Base-by-base conservation (phyloP, 2,113 vertebrate species). In the Strix uralensis region DNA sequence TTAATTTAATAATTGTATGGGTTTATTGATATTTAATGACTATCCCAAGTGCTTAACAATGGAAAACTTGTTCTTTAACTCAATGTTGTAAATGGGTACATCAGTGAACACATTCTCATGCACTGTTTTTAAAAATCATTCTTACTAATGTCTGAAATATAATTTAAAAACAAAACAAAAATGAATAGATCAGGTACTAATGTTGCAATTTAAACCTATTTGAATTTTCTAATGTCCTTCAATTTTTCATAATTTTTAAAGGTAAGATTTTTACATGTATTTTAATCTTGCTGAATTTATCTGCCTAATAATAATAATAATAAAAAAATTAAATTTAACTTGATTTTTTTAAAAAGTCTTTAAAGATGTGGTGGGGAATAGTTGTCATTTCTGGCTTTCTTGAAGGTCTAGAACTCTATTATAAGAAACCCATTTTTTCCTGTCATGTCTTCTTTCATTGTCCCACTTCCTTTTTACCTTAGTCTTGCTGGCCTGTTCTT, bases 301-400 rank as follows among this genome's bases (percentile, higher is more conserved):
- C 47, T 95, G 55, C 70, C 67, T 81, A 96, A 95, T 94, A 96
- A 92, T 40, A 97, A 95, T 40, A 97, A 95, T 94, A 92, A 94
- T 72, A 34, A 94, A 93, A 96, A 97, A 87, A 95, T 92, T 94
- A 97, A 97, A 91, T 95, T 98, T 97, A 98, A 98, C 81, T 13
- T 57, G 42, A 62, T 84, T 95, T 86, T 95, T 63, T 7, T 34
- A 69, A 96, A 95, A 96, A 97, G 38, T 93, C 75, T 96, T 97
- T 98, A 98, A 98, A 98, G 73, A 82, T 94, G 46, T 96, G 95
- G 96, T 98, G 97, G 97, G 96, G 97, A 97, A 96, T 98, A 98
- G 98, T 94, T 96, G 66, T 97, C 80, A 63, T 96, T 96, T 90
- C 94, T 97, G 88, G 40, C 69, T 97, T 97, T 97, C 75, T 81